phyloP scores from a whole-genome alignment of 2,113 vertebrate genomes.

The Tapirus terrestris region DNA sequence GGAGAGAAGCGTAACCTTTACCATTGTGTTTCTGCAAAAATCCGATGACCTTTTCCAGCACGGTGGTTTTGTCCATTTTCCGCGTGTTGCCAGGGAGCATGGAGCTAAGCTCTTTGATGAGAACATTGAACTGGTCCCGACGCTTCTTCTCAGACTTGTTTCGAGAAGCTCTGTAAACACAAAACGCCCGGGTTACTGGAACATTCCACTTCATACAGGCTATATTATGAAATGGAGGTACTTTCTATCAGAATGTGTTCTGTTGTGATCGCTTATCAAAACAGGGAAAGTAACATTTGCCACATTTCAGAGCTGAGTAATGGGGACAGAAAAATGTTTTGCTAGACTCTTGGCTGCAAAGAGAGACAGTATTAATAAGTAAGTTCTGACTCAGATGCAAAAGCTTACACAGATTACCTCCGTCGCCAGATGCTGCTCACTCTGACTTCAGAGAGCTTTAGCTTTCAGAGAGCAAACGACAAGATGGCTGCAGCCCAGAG shows the following conservation, averaged over 20 bases:
- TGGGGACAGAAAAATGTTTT: constrained; percentile 32
- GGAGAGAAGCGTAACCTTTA: constrained; percentile 76
- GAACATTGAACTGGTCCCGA: constrained; percentile 91
- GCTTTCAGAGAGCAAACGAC: not conserved
- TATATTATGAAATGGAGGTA: not conserved
- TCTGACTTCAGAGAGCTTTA: not conserved
- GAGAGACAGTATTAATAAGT: constrained; percentile 24
- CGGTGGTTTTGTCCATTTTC: constrained; percentile 92
- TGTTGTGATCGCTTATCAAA: not conserved
- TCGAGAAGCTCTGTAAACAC: constrained; percentile 87
- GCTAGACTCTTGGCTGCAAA: constrained; percentile 56
- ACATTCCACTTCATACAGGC: not conserved
- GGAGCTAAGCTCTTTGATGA: constrained; percentile 91
- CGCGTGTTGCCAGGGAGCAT: constrained; percentile 90
- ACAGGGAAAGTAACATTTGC: not conserved
- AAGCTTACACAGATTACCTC: not conserved
- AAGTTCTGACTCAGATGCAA: constrained; percentile 39
- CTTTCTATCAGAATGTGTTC: not conserved
- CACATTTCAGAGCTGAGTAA: constrained; percentile 22
- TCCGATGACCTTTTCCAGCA: constrained; percentile 91
- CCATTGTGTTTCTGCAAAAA: constrained; percentile 91
- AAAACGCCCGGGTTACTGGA: not conserved
- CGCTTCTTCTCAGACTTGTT: constrained; percentile 93
- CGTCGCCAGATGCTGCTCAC: not conserved
- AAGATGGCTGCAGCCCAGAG: not conserved